These are phyloP conservation scores for Pitta sordida DNA, from an alignment of 2,113 vertebrate species.

Conservation along the genomic window DNA sequence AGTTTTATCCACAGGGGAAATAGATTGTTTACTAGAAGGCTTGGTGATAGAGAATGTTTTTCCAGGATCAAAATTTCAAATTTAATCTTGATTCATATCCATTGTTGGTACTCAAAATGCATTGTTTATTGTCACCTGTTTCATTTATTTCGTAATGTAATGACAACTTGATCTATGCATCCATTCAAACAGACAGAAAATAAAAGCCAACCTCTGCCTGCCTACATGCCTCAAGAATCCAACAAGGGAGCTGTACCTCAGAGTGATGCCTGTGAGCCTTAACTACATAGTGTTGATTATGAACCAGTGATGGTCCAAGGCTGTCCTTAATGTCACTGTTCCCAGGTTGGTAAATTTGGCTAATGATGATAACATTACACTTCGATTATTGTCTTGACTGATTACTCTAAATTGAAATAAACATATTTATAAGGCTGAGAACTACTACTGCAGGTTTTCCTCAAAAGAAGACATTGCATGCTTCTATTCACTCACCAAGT, in stretches of 20 bases:
- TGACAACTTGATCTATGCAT: neutral
- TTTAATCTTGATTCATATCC: neutral
- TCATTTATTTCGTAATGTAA: neutral
- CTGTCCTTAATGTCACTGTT: neutral
- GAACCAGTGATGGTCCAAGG: neutral
- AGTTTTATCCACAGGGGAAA: neutral
- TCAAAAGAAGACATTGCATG: neutral
- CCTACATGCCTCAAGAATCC: neutral
- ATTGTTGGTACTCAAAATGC: neutral
- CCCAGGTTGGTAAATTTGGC: neutral
- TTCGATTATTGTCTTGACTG: neutral
- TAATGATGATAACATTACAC: fast-evolving
- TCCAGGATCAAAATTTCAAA: neutral
- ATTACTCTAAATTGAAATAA: neutral
- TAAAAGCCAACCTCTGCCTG: neutral
- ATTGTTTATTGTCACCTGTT: neutral
- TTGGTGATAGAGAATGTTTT: neutral
- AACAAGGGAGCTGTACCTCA: neutral
- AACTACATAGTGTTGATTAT: neutral
- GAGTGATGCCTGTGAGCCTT: neutral
- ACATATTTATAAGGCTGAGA: neutral
- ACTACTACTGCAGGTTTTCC: neutral
- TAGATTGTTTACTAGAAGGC: neutral
- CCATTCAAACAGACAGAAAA: neutral
- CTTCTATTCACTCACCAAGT: neutral